Evolutionary conservation across 2,888 invertebrate species (phyloP).

Genomic region (Yponomeuta plumbellus): DNA sequence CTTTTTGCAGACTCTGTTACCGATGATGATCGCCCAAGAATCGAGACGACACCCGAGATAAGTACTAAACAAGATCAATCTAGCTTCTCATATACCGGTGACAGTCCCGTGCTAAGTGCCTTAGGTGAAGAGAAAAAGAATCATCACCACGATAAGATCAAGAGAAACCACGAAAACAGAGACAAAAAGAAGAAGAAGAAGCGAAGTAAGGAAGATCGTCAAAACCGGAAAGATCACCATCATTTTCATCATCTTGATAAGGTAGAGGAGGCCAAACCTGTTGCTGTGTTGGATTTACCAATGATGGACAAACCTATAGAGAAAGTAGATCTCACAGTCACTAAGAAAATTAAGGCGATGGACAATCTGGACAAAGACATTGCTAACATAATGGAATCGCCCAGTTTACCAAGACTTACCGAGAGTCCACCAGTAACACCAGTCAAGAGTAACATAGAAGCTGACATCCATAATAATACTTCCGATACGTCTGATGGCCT

Average conservation of each 20-base stretch:
- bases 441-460: constrained; percentile 33
- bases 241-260: constrained; percentile 80
- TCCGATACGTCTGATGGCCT: constrained; percentile 28
- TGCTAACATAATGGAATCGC: constrained; percentile 61
- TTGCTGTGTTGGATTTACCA: constrained; percentile 19
- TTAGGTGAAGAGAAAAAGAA: constrained; percentile 24
- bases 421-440: constrained; percentile 76
- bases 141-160: background rate
- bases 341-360: constrained; percentile 34
- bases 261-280: constrained; percentile 38
- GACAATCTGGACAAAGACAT: constrained; percentile 49
- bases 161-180: constrained; percentile 58
- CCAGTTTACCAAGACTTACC: constrained; percentile 79
- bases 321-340: constrained; percentile 33
- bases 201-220: constrained; percentile 86
- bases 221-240: constrained; percentile 80
- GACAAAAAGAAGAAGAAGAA: constrained; percentile 92
- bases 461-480: constrained; percentile 30
- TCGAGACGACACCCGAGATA: constrained; percentile 42
- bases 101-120: constrained; percentile 13
- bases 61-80: constrained; percentile 52
- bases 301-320: constrained; percentile 1
- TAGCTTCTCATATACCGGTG: constrained; percentile 79
- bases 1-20: constrained; percentile 81
- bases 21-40: constrained; percentile 58